Conservation (phyloP, 2,113 vertebrate species). For the Grantiella picta region DNA sequence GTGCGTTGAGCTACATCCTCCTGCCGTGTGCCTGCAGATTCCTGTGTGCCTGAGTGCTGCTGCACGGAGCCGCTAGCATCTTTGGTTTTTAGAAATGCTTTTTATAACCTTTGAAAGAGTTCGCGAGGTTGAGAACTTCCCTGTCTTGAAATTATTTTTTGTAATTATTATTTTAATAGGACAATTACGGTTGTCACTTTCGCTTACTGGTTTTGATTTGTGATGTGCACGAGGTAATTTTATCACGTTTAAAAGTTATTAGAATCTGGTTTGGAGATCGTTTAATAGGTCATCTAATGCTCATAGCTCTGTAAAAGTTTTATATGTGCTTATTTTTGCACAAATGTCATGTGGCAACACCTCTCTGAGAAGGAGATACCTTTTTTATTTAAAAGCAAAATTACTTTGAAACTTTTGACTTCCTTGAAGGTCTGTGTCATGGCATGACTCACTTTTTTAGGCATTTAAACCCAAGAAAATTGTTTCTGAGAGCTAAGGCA, state of each 20-base stretch:
- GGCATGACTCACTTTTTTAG: not conserved
- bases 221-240: not conserved
- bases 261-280: not conserved
- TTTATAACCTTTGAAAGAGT: not conserved
- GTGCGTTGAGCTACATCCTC: accelerated
- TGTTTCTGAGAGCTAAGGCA: not conserved
- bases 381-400: not conserved
- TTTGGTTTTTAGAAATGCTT: not conserved
- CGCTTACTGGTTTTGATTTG: not conserved
- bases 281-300: not conserved
- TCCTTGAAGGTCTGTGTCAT: not conserved
- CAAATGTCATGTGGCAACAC: accelerated
- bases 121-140: not conserved
- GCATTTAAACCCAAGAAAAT: not conserved
- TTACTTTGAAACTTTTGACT: not conserved
- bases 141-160: not conserved
- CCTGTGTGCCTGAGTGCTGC: accelerated
- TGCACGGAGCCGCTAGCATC: accelerated
- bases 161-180: not conserved
- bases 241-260: not conserved
- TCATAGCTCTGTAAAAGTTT: not conserved
- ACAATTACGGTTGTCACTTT: not conserved
- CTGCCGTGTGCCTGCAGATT: accelerated
- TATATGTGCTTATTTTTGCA: not conserved
- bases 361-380: not conserved